Conservation (phyloP, 92 coral and sea anemone species). For the Epizoanthus scotinus region DNA sequence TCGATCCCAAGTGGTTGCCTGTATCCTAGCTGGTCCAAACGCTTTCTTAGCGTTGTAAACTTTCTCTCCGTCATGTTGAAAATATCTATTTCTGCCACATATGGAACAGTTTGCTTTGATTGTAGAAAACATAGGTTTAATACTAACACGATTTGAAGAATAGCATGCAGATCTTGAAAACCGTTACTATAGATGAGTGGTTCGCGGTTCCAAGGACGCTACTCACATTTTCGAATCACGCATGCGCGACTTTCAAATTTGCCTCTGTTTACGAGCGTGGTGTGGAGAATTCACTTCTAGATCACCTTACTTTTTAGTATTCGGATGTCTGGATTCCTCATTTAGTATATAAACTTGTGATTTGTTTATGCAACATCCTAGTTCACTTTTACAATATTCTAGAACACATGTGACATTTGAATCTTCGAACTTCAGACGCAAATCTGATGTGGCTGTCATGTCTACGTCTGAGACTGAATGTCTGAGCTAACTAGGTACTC, state of each 20-base stretch:
- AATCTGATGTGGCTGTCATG: too few species aligned
- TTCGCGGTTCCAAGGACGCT: constrained; percentile 79
- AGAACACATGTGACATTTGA: too few species aligned
- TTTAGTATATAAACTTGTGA: too few species aligned
- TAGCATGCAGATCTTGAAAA: constrained; percentile 50
- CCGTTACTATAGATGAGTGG: constrained; percentile 60
- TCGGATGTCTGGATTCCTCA: too few species aligned
- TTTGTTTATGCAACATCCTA: too few species aligned
- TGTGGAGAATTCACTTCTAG: constrained; percentile 62
- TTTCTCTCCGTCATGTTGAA: constrained; percentile 89
- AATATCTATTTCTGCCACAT: constrained; percentile 23
- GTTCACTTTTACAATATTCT: too few species aligned
- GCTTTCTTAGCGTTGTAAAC: constrained; percentile 97
- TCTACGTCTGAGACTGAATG: too few species aligned
- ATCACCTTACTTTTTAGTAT: constrained; percentile 32
- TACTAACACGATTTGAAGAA: constrained; percentile 37
- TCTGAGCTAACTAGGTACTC: too few species aligned
- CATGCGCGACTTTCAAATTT: constrained; percentile 99
- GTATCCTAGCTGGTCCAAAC: constrained; percentile 97
- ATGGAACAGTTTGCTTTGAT: constrained; percentile 18
- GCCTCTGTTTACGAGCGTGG: constrained; percentile 77
- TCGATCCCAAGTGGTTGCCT: constrained; percentile 98
- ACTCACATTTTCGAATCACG: constrained; percentile 56
- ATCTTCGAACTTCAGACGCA: too few species aligned
- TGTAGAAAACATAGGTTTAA: constrained; percentile 40